Evolutionary conservation across 64 coral and sea anemone genomes (phyloP).

Genomic region (Actinia tenebrosa): DNA sequence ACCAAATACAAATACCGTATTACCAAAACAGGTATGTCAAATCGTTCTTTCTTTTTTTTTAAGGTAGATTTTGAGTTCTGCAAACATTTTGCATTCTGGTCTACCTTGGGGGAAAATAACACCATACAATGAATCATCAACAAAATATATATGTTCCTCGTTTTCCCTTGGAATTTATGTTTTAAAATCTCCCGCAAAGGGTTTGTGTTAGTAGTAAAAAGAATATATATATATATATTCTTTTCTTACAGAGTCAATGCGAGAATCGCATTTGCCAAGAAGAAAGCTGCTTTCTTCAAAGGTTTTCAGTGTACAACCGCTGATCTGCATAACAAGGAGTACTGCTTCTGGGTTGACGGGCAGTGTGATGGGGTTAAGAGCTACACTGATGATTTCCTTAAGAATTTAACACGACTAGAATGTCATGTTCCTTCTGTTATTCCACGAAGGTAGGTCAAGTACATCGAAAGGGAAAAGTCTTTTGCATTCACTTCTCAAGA

Average conservation of each 20-base stretch:
- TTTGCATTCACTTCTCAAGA: too few species aligned
- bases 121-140: too few species aligned
- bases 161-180: too few species aligned
- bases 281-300: slow-evolving; percentile 61
- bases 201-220: too few species aligned
- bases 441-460: slow-evolving; percentile 44
- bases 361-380: slow-evolving; percentile 39
- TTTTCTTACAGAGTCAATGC: slow-evolving; percentile 53
- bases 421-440: slow-evolving; percentile 65
- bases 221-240: background rate
- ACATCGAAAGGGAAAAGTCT: too few species aligned
- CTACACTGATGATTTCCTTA: slow-evolving; percentile 58
- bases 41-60: background rate
- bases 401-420: slow-evolving; percentile 65
- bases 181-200: too few species aligned
- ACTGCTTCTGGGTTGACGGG: slow-evolving; percentile 63
- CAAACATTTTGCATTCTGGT: background rate
- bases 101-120: too few species aligned
- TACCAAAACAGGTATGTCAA: slow-evolving; percentile 61
- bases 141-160: too few species aligned
- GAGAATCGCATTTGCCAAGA: slow-evolving; percentile 58
- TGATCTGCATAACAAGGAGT: slow-evolving; percentile 74
- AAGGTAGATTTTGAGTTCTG: background rate
- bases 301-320: slow-evolving; percentile 73
- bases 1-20: slow-evolving; percentile 69